These are phyloP conservation scores for Hanleya hanleyi DNA, from an alignment of 2,888 invertebrate genomes.

Conservation along the genomic window DNA sequence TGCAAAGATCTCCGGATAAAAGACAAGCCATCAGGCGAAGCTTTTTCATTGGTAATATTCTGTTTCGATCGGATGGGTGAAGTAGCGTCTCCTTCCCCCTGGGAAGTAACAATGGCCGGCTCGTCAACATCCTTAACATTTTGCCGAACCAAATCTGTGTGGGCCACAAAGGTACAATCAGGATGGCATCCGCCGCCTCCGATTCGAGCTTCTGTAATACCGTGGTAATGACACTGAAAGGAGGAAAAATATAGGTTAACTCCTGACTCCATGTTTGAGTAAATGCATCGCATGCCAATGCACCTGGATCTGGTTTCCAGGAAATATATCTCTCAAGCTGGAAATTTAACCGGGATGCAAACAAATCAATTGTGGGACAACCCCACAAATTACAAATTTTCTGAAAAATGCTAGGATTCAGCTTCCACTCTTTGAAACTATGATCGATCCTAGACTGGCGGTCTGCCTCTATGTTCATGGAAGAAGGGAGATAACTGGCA, in stretches of 20 bases:
- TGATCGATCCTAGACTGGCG: too few species aligned
- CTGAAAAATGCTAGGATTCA: too few species aligned
- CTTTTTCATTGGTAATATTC: slow-evolving; percentile 9
- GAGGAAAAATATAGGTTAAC: slow-evolving; percentile 29
- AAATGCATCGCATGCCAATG: slow-evolving; percentile 34
- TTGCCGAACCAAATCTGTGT: slow-evolving; percentile 38
- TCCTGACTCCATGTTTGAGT: slow-evolving; percentile 15
- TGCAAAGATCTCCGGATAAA: slow-evolving; percentile 27
- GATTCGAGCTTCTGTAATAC: slow-evolving; percentile 28
- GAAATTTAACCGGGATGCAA: slow-evolving; percentile 31
- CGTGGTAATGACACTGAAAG: slow-evolving; percentile 34
- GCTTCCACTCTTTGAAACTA: too few species aligned
- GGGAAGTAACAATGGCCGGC: neutral
- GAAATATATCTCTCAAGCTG: too few species aligned
- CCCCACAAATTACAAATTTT: too few species aligned
- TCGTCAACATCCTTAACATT: slow-evolving; percentile 14
- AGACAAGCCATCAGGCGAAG: slow-evolving; percentile 30
- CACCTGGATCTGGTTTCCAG: slow-evolving; percentile 30
- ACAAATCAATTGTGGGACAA: slow-evolving; percentile 27
- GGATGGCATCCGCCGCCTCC: slow-evolving; percentile 18
- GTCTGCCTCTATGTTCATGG: too few species aligned
- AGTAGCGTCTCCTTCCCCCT: neutral
- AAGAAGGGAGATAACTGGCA: too few species aligned
- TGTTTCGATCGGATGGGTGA: neutral
- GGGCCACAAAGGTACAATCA: slow-evolving; percentile 31